phyloP scores from a whole-genome alignment of 2,797 vertebrate genomes.

The Sebastes oblongus region DNA sequence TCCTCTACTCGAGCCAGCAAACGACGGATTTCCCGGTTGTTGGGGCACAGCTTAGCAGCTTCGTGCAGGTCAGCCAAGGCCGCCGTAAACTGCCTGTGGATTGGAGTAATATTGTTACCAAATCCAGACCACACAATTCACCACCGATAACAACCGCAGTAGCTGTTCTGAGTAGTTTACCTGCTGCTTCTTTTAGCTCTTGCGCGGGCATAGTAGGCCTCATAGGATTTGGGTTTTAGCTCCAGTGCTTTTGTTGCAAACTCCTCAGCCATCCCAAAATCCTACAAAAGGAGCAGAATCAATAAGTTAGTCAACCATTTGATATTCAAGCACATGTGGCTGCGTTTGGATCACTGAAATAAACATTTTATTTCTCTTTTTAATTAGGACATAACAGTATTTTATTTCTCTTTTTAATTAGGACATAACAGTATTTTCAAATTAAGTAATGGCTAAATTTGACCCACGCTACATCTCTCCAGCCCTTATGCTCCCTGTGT shows the following conservation, averaged over 20 bases:
- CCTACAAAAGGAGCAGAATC: constrained; percentile 76
- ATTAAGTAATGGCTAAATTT: background rate
- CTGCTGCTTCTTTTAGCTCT: constrained; percentile 98
- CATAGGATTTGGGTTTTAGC: constrained; percentile 96
- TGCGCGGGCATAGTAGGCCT: constrained; percentile 97
- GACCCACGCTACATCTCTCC: background rate
- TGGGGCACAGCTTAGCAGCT: constrained; percentile 92
- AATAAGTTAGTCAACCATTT: background rate
- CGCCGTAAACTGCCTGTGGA: constrained; percentile 89
- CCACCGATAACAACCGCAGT: background rate
- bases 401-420: background rate
- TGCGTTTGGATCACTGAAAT: background rate
- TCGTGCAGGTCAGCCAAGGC: constrained; percentile 93
- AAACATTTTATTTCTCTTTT: background rate
- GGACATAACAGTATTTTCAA: background rate
- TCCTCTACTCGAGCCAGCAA: constrained; percentile 94
- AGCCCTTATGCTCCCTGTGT: background rate
- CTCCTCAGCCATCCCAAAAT: constrained; percentile 98
- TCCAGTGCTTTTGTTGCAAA: constrained; percentile 98
- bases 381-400: background rate
- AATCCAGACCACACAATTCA: constrained; percentile 3
- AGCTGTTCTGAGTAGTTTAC: constrained; percentile 72
- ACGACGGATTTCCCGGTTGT: constrained; percentile 92
- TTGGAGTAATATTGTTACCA: background rate
- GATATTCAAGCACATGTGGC: background rate